Evolutionary conservation across 23 tunicate species (phyloP).

Genomic region (Ciona savignyi): DNA sequence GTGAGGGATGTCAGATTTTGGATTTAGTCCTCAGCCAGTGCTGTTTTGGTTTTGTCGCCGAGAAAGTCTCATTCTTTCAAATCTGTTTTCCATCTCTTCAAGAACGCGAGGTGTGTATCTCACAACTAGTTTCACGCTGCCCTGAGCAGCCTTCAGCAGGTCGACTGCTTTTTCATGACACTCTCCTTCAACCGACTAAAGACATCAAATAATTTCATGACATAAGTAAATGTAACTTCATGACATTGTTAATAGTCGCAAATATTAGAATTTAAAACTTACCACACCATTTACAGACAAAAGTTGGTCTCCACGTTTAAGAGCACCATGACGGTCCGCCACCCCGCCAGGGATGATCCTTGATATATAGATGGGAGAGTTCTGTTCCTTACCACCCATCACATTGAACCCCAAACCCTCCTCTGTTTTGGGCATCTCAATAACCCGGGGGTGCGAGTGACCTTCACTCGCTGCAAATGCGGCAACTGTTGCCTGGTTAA

Average conservation of each 20-base stretch:
- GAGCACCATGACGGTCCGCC: constrained; percentile 88
- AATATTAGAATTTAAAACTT: constrained; percentile 15
- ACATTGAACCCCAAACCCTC: constrained; percentile 98
- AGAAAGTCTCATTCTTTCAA: constrained; percentile 84
- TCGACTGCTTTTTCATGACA: constrained; percentile 97
- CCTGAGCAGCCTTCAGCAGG: constrained; percentile 80
- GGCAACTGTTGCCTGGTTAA: constrained; percentile 89
- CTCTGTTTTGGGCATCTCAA: constrained; percentile 90
- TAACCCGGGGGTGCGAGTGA: constrained; percentile 94
- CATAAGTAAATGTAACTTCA: no score
- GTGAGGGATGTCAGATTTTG: no score
- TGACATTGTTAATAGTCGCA: no score
- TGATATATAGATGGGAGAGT: constrained; percentile 86
- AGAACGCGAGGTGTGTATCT: constrained; percentile 92
- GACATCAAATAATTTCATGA: no score
- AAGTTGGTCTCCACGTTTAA: constrained; percentile 97
- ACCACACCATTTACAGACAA: constrained; percentile 93
- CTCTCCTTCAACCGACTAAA: constrained; percentile 93
- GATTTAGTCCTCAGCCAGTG: constrained; percentile 27
- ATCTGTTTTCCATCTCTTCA: constrained; percentile 94
- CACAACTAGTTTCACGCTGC: constrained; percentile 89
- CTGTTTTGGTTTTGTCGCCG: constrained; percentile 65
- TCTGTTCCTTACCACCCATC: constrained; percentile 99
- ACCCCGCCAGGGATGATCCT: constrained; percentile 93
- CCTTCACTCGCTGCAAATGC: constrained; percentile 99